Base-by-base conservation (phyloP, 2,888 invertebrate genomes). In the Lathronympha strigana region DNA sequence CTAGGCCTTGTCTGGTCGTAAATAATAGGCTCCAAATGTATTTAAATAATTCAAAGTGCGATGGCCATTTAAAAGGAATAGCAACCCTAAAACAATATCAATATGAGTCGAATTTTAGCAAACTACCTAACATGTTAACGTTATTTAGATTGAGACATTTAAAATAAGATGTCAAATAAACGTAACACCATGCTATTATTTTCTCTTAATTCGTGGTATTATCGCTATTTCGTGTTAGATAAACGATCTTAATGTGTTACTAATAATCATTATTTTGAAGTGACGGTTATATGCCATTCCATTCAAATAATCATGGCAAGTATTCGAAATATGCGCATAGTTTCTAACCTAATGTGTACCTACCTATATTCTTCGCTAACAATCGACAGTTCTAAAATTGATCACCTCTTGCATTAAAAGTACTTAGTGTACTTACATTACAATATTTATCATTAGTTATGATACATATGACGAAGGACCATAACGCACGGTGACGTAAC, bases 191-290 rank as follows among this genome's bases (percentile, higher is more conserved):
- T 50, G 55, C 49, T 33, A 11, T 19, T 63, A 58, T 63, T 63
- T 63, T 31, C 25, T 31, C 25, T 43, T 19, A 51, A 33, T 43
- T 36, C 58, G 31, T 17, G 23, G 57, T 63, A 63, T 63, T 63
- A 58, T 58, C 36, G 55, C 21, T 45, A 63, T 64, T 60, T 36
- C 47, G 53, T 43, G 11, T 50, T 53, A 64, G 64, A 64, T 60
- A 60, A 60, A 64, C 47, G 45, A 53, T 64, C 38, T 60, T 33
- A 57, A 63, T 58, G 45, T 60, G 60, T 53, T 60, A 45, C 47
- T 54, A 66, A 66, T 66, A 66, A 53, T 47, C 45, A 47, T 54
- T 60, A 47, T 66, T 60, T 49, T n/a, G 47, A 47, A 28, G 38
- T 57, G 51, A 28, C 58, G 25, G 23, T 33, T 63, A 57, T 17